Evolutionary conservation across 2,797 vertebrate genomes (phyloP), one percentile per base, ranked within the genome.

Genomic region (Aselliscus stoliczkanus): DNA sequence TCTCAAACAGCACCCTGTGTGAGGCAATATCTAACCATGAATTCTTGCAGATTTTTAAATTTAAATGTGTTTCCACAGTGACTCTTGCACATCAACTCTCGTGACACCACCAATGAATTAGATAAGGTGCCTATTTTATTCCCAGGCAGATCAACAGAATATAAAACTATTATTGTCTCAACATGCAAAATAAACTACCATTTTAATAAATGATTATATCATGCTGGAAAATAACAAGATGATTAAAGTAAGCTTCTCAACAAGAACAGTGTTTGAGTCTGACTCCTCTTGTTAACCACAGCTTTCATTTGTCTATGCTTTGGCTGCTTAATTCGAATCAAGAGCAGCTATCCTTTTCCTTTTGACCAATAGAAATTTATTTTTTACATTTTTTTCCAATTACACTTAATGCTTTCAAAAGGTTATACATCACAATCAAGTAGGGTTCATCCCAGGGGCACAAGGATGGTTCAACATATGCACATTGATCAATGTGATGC

Each of bases 31-130:
- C 60, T 81, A 80, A 69, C 23, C 23, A 12, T 47, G 34, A 88
- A 84, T 9, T 62, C 47, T 56, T 54, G 5, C 15, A 69, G 52
- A 77, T 73, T 52, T 88, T 95, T 54, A 20, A 86, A 91, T 93
- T 88, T 83, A 67, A 88, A 84, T 62, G 23, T 91, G 37, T 56
- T 65, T 7, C 50, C 50, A 80, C 7, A 58, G 31, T 25, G 37
- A 93, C 37, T 65, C 47, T 75, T n/a, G 73, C 34, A 13, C 84
- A 75, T 56, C 64, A 88, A 83, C 75, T 72, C 67, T 95, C 39
- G n/a, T 64, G 34, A 92, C 29, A 88, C 13, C 15, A 44, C n/a
- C 44, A 92, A 72, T 82, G 60, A 96, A 86, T 89, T 89, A 65
- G 44, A 58, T 73, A 70, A 56, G 1, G 12, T 92, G 18, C 29